Evolutionary conservation across 2,113 vertebrate species (phyloP), one percentile per base, ranked within the genome.

Genomic region (Cololabis saira): DNA sequence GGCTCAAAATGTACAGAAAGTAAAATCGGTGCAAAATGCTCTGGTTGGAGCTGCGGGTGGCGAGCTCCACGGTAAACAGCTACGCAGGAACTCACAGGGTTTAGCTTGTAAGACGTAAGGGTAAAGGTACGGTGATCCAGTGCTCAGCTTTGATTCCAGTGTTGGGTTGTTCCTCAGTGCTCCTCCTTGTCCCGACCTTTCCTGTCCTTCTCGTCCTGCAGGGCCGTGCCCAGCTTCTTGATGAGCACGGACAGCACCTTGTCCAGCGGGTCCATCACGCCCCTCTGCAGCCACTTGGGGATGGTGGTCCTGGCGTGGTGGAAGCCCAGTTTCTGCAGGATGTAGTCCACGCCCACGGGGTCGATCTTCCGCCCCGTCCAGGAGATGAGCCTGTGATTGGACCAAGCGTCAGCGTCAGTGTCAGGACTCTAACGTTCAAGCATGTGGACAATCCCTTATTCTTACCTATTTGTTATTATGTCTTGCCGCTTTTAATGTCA

Each of bases 301-400:
- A 99, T 99, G 3, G 98, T 99, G 21, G 97, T 99, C 91, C 98
- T 95, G 68, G 98, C 98, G n/a, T 99, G 98, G 87, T 99, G 97
- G 87, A 99, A 99, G 77, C 98, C 98, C 70, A 99, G 85, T 71
- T 99, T 99, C 76, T 99, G 98, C 62, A 99, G 92, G 78, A 99
- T 98, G 88, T 99, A 99, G 89, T 99, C 98, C 83, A 99, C 98
- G 0, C 98, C 97, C 37, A 99, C 98, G 0, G 97, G 97, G 87
- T 99, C 97, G 11, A 99, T 99, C 88, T 98, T 98, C 50, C 97
- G 95, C 58, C 98, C 98, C 11, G 98, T 99, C 98, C 98, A 99
- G 52, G 97, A 98, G 87, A 99, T 99, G 71, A 99, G 93, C 87
- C 98, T 99, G 85, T 41, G 66, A 66, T 62, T 0, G 21, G 47